These are phyloP conservation scores for Adelosebastes latens DNA, from an alignment of 2,797 vertebrate species.

Conservation along the genomic window DNA sequence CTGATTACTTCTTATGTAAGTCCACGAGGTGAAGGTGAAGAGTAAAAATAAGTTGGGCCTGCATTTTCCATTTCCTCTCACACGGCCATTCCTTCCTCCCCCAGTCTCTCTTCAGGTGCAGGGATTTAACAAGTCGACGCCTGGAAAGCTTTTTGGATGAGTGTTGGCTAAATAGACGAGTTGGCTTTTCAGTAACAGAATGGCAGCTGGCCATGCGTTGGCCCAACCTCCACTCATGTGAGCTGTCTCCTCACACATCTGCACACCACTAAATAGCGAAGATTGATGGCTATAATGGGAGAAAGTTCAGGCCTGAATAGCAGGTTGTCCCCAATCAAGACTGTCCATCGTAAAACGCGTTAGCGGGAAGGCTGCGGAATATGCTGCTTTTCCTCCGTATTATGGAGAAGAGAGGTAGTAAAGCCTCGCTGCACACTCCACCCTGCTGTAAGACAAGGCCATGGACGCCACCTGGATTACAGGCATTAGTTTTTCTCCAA, in stretches of 20 bases:
- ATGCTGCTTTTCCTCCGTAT: background rate
- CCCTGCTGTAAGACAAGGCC: background rate
- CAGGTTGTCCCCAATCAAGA: background rate
- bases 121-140: slow-evolving; percentile 35
- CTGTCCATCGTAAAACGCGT: background rate
- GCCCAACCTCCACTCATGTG: background rate
- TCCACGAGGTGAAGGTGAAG: slow-evolving; percentile 43
- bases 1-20: slow-evolving; percentile 17
- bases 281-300: background rate
- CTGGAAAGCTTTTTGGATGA: slow-evolving; percentile 14
- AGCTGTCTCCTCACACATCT: background rate
- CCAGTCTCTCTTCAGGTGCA: background rate
- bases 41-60: slow-evolving; percentile 16
- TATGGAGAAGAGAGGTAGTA: background rate
- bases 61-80: slow-evolving; percentile 26
- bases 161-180: slow-evolving; percentile 28
- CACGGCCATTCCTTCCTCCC: background rate
- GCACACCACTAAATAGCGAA: background rate
- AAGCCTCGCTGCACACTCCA: background rate
- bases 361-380: background rate
- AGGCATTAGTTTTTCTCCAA: background rate
- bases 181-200: slow-evolving; percentile 2
- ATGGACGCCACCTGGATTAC: background rate
- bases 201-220: background rate
- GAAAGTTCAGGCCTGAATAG: background rate